Conservation (phyloP, 2,888 invertebrate species). For the Mechanitis mazaeus region DNA sequence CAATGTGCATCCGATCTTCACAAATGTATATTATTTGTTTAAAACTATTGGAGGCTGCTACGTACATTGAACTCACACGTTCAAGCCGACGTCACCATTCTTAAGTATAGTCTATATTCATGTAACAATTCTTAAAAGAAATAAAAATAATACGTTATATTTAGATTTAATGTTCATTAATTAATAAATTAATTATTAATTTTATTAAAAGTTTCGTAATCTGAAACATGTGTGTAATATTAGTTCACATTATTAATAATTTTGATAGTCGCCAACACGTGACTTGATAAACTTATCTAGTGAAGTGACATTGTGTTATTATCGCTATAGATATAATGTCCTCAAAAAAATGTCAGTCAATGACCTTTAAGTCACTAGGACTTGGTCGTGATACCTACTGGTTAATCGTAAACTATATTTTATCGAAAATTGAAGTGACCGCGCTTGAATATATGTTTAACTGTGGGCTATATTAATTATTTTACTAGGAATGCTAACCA, state of each 20-base stretch:
- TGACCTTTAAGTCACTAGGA: conserved; percentile 33
- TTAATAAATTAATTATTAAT: too few relatives aligned
- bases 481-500: too few relatives aligned
- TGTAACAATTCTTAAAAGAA: neutral
- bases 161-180: too few relatives aligned
- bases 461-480: neutral
- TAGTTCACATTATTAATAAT: too few relatives aligned
- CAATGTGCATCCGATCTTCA: conserved; percentile 4
- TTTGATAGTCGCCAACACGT: neutral
- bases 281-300: conserved; percentile 22
- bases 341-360: conserved; percentile 36
- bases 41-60: conserved; percentile 29
- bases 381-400: neutral
- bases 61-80: conserved; percentile 31
- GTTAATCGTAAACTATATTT: conserved; percentile 23
- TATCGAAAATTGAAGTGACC: conserved; percentile 28
- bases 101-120: conserved; percentile 21
- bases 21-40: conserved; percentile 24
- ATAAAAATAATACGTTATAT: too few relatives aligned
- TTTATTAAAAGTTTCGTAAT: too few relatives aligned
- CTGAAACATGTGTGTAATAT: too few relatives aligned
- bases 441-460: conserved; percentile 14
- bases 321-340: conserved; percentile 31
- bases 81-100: conserved; percentile 21
- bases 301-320: conserved; percentile 30